Base-by-base conservation (phyloP, 1,140 invertebrate genomes). In the Littorina saxatilis region DNA sequence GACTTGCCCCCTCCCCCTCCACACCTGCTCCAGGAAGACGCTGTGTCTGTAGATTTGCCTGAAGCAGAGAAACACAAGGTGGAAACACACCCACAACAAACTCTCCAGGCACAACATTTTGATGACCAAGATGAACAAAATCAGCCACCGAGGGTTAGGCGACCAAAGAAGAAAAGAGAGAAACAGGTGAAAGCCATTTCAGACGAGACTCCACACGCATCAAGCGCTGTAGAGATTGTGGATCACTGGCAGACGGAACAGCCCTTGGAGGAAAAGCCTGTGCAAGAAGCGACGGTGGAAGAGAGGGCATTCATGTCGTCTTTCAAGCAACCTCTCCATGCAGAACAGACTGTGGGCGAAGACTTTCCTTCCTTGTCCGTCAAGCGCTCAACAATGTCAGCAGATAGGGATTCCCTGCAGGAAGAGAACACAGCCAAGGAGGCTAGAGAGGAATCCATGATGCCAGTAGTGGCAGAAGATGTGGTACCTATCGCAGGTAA, bases 1-100 rank as follows among this genome's bases (percentile, higher is more conserved):
- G 70, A 73, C 27, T 52, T 73, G 47, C 70, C 70, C 32, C 70
- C 70, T 29, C 70, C 70, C 50, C 70, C 70, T 29, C 20, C 5
- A 23, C 40, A 50, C n/a, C 39, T 50, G 37, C 0, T 32, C 4
- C 27, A 47, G n/a, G 61, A 66, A 27, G 11, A 20, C 37, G 35
- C 39, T 37, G 35, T 68, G 11, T 32, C 23, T 68, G 66, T 39
- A 17, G 2, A 7, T 68, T 17, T 39, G 29, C 66, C 7, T 39
- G 66, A 2, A 3, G 23, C 35, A 39, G 35, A 39, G 9, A 35
- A 2, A 2, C 66, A 68, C 5, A 32, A 13, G 37, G 66, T 39
- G 39, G 35, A 39, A 32, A 15, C 66, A 39, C 35, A 23, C 2
- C 23, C 39, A 23, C 66, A 32, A 68, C 32, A 29, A 39, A 23